A percentile compares a stretch with the other conserved stretches of the same genome.
Conservation (phyloP, 2,888 invertebrate species). For the Boloria euphrosyne region DNA sequence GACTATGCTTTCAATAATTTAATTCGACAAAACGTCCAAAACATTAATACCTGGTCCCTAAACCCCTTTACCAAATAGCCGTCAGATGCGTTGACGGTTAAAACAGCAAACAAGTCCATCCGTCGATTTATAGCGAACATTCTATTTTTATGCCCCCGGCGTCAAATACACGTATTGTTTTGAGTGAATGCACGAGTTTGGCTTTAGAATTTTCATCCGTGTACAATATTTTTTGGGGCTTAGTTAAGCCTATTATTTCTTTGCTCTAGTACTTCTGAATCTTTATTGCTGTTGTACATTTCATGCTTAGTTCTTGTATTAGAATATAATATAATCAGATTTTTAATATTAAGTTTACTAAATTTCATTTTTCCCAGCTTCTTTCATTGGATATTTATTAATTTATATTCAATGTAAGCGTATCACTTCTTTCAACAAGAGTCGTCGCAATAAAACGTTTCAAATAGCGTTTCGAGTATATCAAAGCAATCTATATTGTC, state of each 20-base stretch:
- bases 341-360: too few species aligned
- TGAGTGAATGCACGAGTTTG: conserved; percentile 29
- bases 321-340: too few species aligned
- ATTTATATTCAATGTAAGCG: too few species aligned
- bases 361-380: too few species aligned
- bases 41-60: conserved; percentile 25
- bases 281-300: conserved; percentile 9
- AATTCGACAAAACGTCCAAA: conserved; percentile 18
- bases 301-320: too few species aligned
- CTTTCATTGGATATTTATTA: too few species aligned
- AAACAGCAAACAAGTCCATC: conserved; percentile 32
- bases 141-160: conserved; percentile 29
- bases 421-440: too few species aligned
- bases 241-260: conserved; percentile 22
- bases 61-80: conserved; percentile 7
- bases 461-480: too few species aligned
- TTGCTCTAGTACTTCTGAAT: background rate
- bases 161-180: conserved; percentile 31
- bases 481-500: too few species aligned
- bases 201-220: conserved; percentile 15
- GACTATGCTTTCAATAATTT: conserved; percentile 19
- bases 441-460: too few species aligned
- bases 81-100: conserved; percentile 25
- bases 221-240: conserved; percentile 12
- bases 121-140: conserved; percentile 31